Evolutionary conservation across 2,797 vertebrate genomes (phyloP).

Genomic region (Lophotriccus pileatus): DNA sequence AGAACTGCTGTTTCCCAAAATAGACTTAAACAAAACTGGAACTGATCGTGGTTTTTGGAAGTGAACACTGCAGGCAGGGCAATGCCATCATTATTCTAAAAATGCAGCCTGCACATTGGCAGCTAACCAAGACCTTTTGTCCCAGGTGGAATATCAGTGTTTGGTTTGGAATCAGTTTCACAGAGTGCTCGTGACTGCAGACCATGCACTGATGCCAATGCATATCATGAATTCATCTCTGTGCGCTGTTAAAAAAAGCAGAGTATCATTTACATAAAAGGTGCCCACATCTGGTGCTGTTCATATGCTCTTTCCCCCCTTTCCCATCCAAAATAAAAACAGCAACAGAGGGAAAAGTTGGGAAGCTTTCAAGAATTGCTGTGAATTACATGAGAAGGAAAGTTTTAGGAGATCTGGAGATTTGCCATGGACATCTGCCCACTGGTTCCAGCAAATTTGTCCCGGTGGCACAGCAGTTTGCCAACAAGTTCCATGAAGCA

Average conservation of each 20-base stretch:
- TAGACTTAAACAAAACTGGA: neutral
- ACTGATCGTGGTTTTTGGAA: neutral
- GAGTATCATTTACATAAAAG: neutral
- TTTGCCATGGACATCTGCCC: neutral
- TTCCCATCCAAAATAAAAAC: constrained; percentile 11
- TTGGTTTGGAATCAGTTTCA: constrained; percentile 11
- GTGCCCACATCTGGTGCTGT: constrained; percentile 14
- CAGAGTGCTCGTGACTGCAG: neutral
- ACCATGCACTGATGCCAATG: neutral
- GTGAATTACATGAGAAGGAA: neutral
- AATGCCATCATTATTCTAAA: neutral
- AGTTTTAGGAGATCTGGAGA: neutral
- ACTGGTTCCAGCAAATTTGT: neutral
- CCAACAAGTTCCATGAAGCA: rapidly evolving
- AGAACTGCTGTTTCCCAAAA: neutral
- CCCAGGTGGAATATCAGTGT: neutral
- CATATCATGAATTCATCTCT: neutral
- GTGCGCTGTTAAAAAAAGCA: neutral
- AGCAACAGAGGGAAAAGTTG: neutral
- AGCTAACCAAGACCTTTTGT: neutral
- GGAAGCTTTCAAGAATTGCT: constrained; percentile 4
- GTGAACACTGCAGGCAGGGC: neutral
- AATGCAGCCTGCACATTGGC: neutral
- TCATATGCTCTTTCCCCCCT: neutral
- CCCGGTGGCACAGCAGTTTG: neutral